phyloP scores from a whole-genome alignment of 2,797 vertebrate genomes.

The Molossus molossus region DNA sequence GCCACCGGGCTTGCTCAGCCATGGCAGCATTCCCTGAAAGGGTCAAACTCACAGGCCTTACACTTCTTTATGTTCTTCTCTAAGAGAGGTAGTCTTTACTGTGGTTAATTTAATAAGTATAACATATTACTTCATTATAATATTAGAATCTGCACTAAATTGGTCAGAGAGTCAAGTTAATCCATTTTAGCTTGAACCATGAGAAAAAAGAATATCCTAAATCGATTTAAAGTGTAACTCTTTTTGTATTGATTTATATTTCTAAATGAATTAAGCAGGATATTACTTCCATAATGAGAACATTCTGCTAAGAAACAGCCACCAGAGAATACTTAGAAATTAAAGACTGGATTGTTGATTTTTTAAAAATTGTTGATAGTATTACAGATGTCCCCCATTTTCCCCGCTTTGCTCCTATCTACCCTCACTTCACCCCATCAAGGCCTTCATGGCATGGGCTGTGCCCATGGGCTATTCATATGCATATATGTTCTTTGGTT shows the following conservation, averaged over 20 bases:
- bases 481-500: not conserved
- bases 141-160: constrained; percentile 57
- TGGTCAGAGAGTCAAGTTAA: constrained; percentile 32
- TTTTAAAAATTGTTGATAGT: not conserved
- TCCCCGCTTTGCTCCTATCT: not conserved
- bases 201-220: constrained; percentile 26
- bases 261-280: not conserved
- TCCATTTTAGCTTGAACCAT: constrained; percentile 26
- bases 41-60: not conserved
- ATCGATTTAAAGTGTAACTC: not conserved
- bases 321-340: not conserved
- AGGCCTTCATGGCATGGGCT: not conserved
- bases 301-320: not conserved
- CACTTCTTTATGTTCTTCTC: not conserved
- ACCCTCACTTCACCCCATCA: not conserved
- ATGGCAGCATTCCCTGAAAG: not conserved
- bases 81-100: not conserved
- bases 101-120: constrained; percentile 12
- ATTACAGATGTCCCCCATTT: not conserved
- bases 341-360: not conserved
- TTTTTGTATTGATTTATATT: not conserved
- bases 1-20: not conserved
- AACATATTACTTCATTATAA: constrained; percentile 33
- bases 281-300: not conserved
- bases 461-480: not conserved